phyloP scores from a whole-genome alignment of 1,140 invertebrate genomes.

The Drosophila jambulina region DNA sequence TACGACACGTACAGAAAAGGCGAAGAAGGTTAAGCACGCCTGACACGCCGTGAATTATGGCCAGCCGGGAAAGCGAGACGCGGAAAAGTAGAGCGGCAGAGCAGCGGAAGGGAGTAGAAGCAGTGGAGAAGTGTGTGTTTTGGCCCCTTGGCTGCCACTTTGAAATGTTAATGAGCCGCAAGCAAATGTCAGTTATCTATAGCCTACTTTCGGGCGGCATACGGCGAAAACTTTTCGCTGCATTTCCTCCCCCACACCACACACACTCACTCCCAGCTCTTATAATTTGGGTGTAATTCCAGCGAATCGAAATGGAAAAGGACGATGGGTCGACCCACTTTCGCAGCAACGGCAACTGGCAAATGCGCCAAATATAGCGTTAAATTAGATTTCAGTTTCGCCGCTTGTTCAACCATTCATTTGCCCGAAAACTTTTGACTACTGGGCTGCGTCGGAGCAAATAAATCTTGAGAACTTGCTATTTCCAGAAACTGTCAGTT shows the following conservation, averaged over 20 bases:
- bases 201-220: conserved; percentile 43
- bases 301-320: conserved; percentile 57
- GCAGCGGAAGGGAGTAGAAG: neutral
- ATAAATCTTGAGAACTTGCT: conserved; percentile 63
- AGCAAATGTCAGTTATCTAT: conserved; percentile 72
- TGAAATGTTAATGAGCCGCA: conserved; percentile 77
- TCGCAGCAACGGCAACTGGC: conserved; percentile 40
- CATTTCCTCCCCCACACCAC: conserved; percentile 25
- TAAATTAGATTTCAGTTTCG: conserved; percentile 71
- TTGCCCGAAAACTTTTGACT: conserved; percentile 54
- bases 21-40: conserved; percentile 81
- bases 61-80: neutral
- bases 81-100: neutral
- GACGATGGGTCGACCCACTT: conserved; percentile 63
- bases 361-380: conserved; percentile 80
- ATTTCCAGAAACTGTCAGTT: conserved; percentile 57
- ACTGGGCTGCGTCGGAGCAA: conserved; percentile 40
- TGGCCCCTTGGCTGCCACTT: conserved; percentile 56
- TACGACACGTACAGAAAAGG: conserved; percentile 47
- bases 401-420: conserved; percentile 41
- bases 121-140: conserved; percentile 39
- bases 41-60: conserved; percentile 70
- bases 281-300: conserved; percentile 65
- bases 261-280: neutral
- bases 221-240: conserved; percentile 49